Evolutionary conservation across 1,140 invertebrate species (phyloP), one percentile per base, ranked within the genome.

Genomic region (Drosophila saltans): DNA sequence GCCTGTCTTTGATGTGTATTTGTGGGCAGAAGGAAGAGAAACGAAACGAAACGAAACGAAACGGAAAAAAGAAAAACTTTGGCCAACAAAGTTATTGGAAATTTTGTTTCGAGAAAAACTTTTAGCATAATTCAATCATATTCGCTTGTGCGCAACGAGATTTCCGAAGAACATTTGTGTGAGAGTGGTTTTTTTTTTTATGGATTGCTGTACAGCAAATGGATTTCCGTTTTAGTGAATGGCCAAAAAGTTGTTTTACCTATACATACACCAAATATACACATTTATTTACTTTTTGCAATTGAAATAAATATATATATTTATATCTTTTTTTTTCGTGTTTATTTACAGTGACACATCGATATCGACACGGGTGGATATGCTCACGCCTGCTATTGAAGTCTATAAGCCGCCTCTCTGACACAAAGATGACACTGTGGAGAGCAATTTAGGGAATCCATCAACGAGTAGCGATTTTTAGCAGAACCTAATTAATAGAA

Each of bases 361-460:
- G 74, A 94, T 94, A 92, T 94, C 94, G 91, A 94, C 94, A 83
- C 92, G 94, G 72, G 94, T 94, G 81, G 94, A 94, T 76, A 93
- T 94, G 82, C 92, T 94, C 77, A 93, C 94, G 91, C 93, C 75
- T 92, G 94, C 92, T 92, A 94, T 92, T 93, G 93, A 92, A 93
- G 93, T 78, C 91, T 94, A 92, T 92, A 94, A 80, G 93, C 93
- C 93, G 84, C 94, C 94, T 62, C 94, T 94, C 93, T 94, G 94
- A 95, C 94, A 94, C 89, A 94, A 94, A 91, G 94, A 95, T 89
- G 94, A 95, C 92, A 94, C 94, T 92, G 93, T 94, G 82, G 94
- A 94, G 92, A 94, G 94, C 92, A 93, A 94, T 80, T 92, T 94
- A 92, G 93, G 93, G 88, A 94, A 91, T 91, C 91, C 91, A 78